Conservation (phyloP, 2,888 invertebrate species). For the Macrophya alboannulata region DNA sequence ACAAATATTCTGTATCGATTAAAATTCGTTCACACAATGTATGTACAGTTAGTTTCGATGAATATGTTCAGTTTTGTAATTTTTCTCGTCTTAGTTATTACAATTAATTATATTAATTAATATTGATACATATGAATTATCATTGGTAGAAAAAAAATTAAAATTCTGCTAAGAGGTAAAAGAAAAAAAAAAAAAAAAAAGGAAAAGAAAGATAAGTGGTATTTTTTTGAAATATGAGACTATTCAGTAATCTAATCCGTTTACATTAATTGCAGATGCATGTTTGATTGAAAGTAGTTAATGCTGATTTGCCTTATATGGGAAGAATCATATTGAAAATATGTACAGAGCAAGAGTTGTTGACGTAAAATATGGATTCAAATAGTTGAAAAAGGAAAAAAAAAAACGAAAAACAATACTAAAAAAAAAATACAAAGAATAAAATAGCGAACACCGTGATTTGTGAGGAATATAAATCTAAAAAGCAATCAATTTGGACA, state of each 20-base stretch:
- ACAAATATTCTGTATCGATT: slow-evolving; percentile 1
- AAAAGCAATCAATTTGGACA: slow-evolving; percentile 19
- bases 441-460: slow-evolving; percentile 2
- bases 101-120: slow-evolving; percentile 7
- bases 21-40: slow-evolving; percentile 6
- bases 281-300: slow-evolving; percentile 40
- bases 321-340: slow-evolving; percentile 52
- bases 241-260: slow-evolving; percentile 19
- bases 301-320: slow-evolving; percentile 41
- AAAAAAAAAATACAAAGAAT: slow-evolving; percentile 18
- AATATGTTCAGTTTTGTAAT: background rate
- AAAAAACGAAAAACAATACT: background rate
- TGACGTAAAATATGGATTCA: slow-evolving; percentile 11
- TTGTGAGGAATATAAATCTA: slow-evolving; percentile 22
- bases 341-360: slow-evolving; percentile 48
- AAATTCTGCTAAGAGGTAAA: background rate
- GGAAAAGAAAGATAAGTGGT: slow-evolving; percentile 59
- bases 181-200: background rate
- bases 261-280: slow-evolving; percentile 39
- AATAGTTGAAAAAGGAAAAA: background rate
- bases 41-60: slow-evolving; percentile 10
- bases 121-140: background rate
- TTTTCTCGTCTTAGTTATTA: slow-evolving; percentile 21
- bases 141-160: background rate
- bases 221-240: slow-evolving; percentile 40